Evolutionary conservation across 2,888 invertebrate species (phyloP), one percentile per base, ranked within the genome.

Genomic region (Lathronympha strigana): DNA sequence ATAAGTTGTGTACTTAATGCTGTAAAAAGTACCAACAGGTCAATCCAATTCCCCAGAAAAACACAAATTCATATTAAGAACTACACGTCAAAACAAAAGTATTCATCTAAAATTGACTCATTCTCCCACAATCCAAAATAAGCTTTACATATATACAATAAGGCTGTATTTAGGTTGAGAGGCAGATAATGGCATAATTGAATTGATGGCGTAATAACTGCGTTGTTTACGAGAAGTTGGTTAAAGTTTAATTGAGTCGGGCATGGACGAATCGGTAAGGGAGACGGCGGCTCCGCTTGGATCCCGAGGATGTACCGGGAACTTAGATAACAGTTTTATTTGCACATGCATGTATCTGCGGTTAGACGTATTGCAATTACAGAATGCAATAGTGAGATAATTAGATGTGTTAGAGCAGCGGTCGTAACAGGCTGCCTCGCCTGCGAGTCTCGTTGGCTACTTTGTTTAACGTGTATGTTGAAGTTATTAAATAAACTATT

Each of bases 211-310:
- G 71, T 73, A 75, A 80, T 85, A 87, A 88, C 88, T 86, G 88
- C 84, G 85, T 88, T 90, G 90, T 90, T 90, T 90, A 88, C 90
- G 83, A 85, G 84, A 81, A 80, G 76, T 89, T 86, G 84, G 87
- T 87, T 87, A 86, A 90, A 90, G 88, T 90, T 90, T 88, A 90
- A 90, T 90, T 90, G 89, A 89, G 89, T 86, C 79, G 83, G 80
- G 84, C 83, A 72, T 66, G 66, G 51, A 64, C 63, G 60, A 66
- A 61, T 66, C 66, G 61, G 66, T 66, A 47, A 66, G 66, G 66
- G 66, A 40, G 47, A 43, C 38, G n/a, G 38, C 0, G 4, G 49
- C 33, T 66, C 66, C 40, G 2, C 66, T 2, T 23, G 58, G 58
- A 28, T 23, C 58, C 51, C 21, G 6, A 0, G 0, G 13, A 25